Evolutionary conservation across 2,888 invertebrate genomes (phyloP).

Genomic region (Papilio gigon): DNA sequence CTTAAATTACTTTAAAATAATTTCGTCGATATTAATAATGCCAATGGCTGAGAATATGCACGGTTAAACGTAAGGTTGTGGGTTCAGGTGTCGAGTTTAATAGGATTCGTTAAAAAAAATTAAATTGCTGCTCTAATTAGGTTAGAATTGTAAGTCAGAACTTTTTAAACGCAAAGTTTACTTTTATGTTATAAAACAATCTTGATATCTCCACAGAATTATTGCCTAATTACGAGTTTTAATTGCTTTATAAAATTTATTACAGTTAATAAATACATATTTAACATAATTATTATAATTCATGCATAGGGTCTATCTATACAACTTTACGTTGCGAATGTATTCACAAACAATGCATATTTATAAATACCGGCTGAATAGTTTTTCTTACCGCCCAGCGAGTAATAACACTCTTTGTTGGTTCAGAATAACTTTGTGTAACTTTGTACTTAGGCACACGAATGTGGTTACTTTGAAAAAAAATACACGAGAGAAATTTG

Average conservation of each 20-base stretch:
- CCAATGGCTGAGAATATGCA: background rate
- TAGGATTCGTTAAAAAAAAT: too few species aligned
- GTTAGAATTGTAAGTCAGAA: too few species aligned
- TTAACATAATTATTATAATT: slow-evolving; percentile 1
- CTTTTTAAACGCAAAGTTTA: background rate
- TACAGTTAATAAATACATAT: background rate
- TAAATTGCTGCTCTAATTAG: too few species aligned
- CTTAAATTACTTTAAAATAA: too few species aligned
- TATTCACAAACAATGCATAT: slow-evolving; percentile 43
- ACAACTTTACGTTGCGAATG: slow-evolving; percentile 46
- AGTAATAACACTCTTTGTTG: slow-evolving; percentile 35
- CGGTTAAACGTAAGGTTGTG: background rate
- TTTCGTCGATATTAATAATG: too few species aligned
- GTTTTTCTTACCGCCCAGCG: slow-evolving; percentile 36
- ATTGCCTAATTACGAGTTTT: background rate
- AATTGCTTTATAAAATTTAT: background rate
- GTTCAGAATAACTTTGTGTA: slow-evolving; percentile 35
- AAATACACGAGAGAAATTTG: slow-evolving; percentile 17
- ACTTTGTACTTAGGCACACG: slow-evolving; percentile 35
- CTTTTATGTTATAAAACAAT: background rate
- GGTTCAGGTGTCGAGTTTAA: too few species aligned
- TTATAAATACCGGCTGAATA: slow-evolving; percentile 34
- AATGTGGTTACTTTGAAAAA: slow-evolving; percentile 17
- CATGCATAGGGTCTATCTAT: background rate
- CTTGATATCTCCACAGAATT: background rate